These are phyloP conservation scores for Australoheros facetus DNA, from an alignment of 2,797 vertebrate genomes.

Conservation along the genomic window DNA sequence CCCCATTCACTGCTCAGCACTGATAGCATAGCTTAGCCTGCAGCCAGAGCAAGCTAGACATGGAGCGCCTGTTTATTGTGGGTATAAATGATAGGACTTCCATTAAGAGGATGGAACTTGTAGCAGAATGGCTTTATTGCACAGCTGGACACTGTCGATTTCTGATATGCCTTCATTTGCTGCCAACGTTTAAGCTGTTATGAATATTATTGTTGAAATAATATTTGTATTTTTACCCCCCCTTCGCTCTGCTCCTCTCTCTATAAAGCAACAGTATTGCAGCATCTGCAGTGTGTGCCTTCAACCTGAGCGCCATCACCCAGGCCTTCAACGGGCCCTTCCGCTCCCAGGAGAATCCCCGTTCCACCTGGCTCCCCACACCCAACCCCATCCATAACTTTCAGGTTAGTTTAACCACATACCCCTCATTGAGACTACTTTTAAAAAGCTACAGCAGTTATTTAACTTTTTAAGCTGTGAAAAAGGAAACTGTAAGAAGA, in stretches of 20 bases:
- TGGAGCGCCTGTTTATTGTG: conserved; percentile 29
- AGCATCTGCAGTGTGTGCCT: conserved; percentile 96
- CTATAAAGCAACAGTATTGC: conserved; percentile 94
- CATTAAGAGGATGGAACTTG: conserved; percentile 49
- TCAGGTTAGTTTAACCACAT: conserved; percentile 64
- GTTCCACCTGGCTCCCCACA: conserved; percentile 95
- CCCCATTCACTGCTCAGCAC: conserved; percentile 51
- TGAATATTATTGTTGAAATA: conserved; percentile 33
- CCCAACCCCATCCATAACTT: conserved; percentile 90
- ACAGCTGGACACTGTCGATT: conserved; percentile 37
- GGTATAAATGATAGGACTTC: conserved; percentile 45
- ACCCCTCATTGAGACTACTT: not conserved
- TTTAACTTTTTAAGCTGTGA: not conserved
- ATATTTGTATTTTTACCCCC: conserved; percentile 2
- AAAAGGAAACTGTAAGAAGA: not conserved
- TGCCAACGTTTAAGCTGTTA: conserved; percentile 20
- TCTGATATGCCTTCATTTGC: conserved; percentile 25
- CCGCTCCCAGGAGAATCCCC: conserved; percentile 96
- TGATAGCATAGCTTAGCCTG: conserved; percentile 66
- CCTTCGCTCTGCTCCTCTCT: not conserved
- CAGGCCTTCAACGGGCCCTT: conserved; percentile 97
- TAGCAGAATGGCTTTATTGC: conserved; percentile 40
- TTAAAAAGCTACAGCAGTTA: not conserved
- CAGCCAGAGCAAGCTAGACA: conserved; percentile 47
- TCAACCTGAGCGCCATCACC: conserved; percentile 97